Evolutionary conservation across 2,888 invertebrate genomes (phyloP), one percentile per base, ranked within the genome.

Genomic region (Drosophila demipolita): DNA sequence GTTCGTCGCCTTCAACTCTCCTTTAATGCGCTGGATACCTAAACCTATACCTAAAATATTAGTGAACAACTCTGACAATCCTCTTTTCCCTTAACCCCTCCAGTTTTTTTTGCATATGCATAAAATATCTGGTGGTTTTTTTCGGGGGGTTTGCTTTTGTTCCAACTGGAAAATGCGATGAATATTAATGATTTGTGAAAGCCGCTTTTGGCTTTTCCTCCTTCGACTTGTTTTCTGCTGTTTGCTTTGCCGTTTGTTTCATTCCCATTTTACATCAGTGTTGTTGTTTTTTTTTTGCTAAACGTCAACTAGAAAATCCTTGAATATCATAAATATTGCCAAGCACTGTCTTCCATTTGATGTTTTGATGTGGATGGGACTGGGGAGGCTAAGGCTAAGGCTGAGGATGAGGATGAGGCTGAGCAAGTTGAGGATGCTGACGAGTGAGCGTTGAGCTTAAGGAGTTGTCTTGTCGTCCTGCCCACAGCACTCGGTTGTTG

Each of bases 121-220:
- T 66, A 35, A 49, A 35, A 54, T 57, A 32, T 29, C 17, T 15
- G 33, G 11, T 8, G 17, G 38, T 61, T 45, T 59, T 45, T 36
- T 29, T 20, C 2, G 8, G 15, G 26, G 40, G n/a, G 45, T 53
- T 64, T 67, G 55, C 58, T 26, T 70, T 71, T 67, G 33, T 65
- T 50, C 32, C 50, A 66, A 55, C 50, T 68, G 66, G n/a, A 72
- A 57, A 80, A 73, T 65, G 78, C 75, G 82, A 90, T 91, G 87
- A 92, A 92, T 91, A 92, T 92, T 91, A 92, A 91, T 90, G 91
- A 89, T 86, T 86, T 71, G 53, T 68, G 12, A 71, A 71, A 73
- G 65, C 76, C 65, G 66, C 66, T 69, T 63, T 76, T 71, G 48
- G 59, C 71, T 70, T 78, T 68, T 62, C 42, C 45, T 69, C 32